Evolutionary conservation across 2,797 vertebrate genomes (phyloP), one percentile per base, ranked within the genome.

Genomic region (Clarias pachynema): DNA sequence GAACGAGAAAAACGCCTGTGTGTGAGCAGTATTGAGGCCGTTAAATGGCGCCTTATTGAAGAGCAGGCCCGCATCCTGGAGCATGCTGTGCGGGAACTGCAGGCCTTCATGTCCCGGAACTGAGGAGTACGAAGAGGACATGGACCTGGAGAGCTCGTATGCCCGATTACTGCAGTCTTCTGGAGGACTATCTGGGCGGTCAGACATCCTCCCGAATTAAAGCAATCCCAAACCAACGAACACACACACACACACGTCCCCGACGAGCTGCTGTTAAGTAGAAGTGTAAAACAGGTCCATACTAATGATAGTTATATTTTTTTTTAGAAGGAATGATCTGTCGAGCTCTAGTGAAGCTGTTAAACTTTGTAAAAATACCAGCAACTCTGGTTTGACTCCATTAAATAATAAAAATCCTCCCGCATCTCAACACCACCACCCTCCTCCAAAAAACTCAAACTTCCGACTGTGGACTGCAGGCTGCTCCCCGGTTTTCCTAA

Each of bases 1-100:
- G 82, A 96, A 96, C 0, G 94, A 90, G 84, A 95, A 95, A 70
- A 96, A 95, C 0, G 90, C 77, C 84, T 95, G 94, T 26, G 94
- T 82, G 2, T 94, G 81, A 0, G 92, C 82, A 37, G 93, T 22
- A 0, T 92, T 57, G 65, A 96, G 89, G 69, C 94, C 93, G 31
- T 92, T 89, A 49, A 96, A 97, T 26, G 85, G 7, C 60, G 72
- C 29, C 84, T 96, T 96, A 88, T 93, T 93, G 82, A 96, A 95
- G 22, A 96, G 90, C 18, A 95, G 90, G 10, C 91, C 85, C 8
- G 93, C 92, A 62, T 97, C 96, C 1, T 95, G 92, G 29, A 96
- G 86, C 80, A 94, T 87, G 26, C 92, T 91, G 53, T 92, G 93
- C 0, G 93, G 86, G 6, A 95, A 91, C 88, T 95, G 95, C 80